These are phyloP conservation scores for Argyrosomus japonicus DNA, from an alignment of 2,113 vertebrate species.

Conservation along the genomic window DNA sequence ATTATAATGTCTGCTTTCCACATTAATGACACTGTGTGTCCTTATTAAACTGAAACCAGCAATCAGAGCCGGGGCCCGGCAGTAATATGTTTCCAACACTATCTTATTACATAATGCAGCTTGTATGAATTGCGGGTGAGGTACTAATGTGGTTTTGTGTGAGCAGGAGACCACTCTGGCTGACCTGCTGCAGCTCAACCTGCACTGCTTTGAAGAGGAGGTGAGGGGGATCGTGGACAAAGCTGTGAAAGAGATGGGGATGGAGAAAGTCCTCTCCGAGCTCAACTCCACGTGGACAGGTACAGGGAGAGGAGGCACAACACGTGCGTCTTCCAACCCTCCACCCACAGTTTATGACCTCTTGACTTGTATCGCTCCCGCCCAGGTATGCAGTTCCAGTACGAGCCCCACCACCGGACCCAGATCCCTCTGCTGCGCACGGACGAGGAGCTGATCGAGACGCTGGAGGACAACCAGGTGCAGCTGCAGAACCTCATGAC, in stretches of 20 bases:
- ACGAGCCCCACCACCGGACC: constrained; percentile 88
- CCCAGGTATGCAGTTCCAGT: constrained; percentile 89
- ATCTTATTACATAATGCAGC: neutral
- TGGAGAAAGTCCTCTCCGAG: constrained; percentile 78
- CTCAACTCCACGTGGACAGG: constrained; percentile 79
- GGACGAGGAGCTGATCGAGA: constrained; percentile 91
- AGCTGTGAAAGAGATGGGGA: constrained; percentile 79
- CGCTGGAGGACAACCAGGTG: constrained; percentile 96
- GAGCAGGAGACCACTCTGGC: constrained; percentile 86
- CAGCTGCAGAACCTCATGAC: constrained; percentile 95
- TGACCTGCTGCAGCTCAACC: constrained; percentile 90
- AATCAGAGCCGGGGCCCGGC: neutral
- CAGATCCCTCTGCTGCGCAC: constrained; percentile 85
- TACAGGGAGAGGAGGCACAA: neutral
- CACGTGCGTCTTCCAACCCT: neutral
- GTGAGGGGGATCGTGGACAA: constrained; percentile 92
- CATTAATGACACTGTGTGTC: neutral
- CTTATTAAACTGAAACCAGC: constrained; percentile 3
- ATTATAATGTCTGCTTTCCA: constrained; percentile 12
- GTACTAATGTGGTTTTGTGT: neutral
- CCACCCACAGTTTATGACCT: neutral
- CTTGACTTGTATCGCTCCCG: neutral
- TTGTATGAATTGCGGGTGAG: neutral
- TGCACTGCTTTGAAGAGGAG: constrained; percentile 93
- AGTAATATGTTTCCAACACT: neutral